Base-by-base conservation (phyloP, 2,888 invertebrate genomes). In the Limnephilus lunatus region DNA sequence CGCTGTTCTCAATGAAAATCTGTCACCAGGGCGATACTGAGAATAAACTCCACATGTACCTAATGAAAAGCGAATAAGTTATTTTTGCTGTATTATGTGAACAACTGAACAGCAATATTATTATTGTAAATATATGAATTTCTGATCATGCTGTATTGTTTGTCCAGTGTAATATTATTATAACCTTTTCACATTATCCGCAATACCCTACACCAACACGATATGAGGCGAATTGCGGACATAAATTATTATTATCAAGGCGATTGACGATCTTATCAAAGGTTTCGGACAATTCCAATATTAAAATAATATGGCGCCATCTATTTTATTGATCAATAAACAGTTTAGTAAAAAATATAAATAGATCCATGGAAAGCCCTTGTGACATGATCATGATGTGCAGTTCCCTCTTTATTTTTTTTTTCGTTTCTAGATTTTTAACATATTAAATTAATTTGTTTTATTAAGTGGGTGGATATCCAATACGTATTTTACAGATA, bases 181-280 rank as follows among this genome's bases (percentile, higher is more conserved):
- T 91, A 91, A 91, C 91, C 83, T 92, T 31, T 92, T 91, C 81
- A 35, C 68, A 81, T 89, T 68, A 89, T 89, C 89, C 83, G 31
- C 30, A 85, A 53, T 89, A 3, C 68, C 68, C 25, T n/a, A n/a
- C n/a, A 68, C 68, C 68, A 25, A 68, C 25, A 53, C 81, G 85
- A 81, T 68, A 81, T 30, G 88, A 91, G 53, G 86, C 80, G 83
- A 83, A 80, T 89, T 48, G 81, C 80, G 68, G 68, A 80, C 44
- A 85, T 81, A 80, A 35, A 89, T 35, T 35, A 80, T 35, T 35
- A 80, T 68, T 68, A 68, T n/a, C 25, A 39, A 89, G 35, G 35
- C 90, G 89, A 92, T 92, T 83, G 68, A 85, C 90, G 91, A 92
- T 92, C 44, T 19, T 89, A 90, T 85, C 91, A 44, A n/a, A 30